A percentile compares a stretch with the other conserved stretches of the same genome.
phyloP scores from a whole-genome alignment of 2,888 invertebrate species.

The Agrochola lychnidis region DNA sequence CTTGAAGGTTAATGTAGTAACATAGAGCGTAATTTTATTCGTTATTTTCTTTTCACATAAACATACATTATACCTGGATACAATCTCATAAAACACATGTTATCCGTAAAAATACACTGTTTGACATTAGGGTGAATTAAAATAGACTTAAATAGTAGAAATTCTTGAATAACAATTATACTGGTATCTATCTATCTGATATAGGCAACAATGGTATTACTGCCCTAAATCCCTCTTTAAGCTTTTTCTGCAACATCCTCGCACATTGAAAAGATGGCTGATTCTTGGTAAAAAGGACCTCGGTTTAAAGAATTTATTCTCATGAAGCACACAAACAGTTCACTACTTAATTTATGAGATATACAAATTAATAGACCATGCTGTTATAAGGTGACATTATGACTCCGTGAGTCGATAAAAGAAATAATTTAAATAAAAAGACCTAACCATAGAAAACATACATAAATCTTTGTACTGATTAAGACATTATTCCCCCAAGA shows the following conservation, averaged over 20 bases:
- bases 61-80: background rate
- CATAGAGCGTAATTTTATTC: background rate
- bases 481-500: constrained; percentile 20
- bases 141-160: background rate
- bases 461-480: background rate
- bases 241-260: background rate
- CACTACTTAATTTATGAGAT: too few species aligned
- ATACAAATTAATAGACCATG: too few species aligned
- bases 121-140: background rate
- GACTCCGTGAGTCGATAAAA: too few species aligned
- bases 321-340: too few species aligned
- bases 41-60: constrained; percentile 20
- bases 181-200: background rate
- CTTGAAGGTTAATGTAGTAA: constrained; percentile 28
- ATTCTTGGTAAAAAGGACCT: background rate
- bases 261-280: background rate
- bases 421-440: too few species aligned
- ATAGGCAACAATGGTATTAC: background rate
- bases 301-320: too few species aligned
- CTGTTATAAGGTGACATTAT: too few species aligned
- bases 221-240: background rate
- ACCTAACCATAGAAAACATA: background rate
- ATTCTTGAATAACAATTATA: background rate
- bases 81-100: background rate
- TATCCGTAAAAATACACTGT: background rate